Conservation (phyloP, 1,140 invertebrate genomes). For the Venustaconcha ellipsiformis region DNA sequence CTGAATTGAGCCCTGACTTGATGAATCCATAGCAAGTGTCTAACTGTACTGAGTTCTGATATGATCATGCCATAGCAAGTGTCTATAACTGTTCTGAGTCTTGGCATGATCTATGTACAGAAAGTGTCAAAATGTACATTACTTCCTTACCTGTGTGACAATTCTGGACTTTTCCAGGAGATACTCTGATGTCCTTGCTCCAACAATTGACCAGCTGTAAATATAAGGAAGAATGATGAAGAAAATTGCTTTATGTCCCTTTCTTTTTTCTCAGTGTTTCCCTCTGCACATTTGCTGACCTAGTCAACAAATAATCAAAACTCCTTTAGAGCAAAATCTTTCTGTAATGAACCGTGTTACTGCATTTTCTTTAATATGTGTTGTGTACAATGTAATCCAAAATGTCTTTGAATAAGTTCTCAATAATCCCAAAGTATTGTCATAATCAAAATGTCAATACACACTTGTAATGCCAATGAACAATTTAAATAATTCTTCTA, state of each 20-base stretch:
- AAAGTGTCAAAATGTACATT: background rate
- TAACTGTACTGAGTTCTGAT: background rate
- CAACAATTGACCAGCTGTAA: conserved; percentile 88
- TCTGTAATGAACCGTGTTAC: too few relatives aligned
- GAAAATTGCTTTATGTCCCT: background rate
- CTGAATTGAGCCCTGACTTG: background rate
- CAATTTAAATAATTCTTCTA: too few relatives aligned
- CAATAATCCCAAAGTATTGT: too few relatives aligned
- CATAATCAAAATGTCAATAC: too few relatives aligned
- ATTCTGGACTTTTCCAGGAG: conserved; percentile 97
- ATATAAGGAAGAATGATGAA: background rate
- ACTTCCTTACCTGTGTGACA: conserved; percentile 81
- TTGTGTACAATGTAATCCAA: too few relatives aligned
- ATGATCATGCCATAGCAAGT: background rate
- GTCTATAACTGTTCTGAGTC: background rate
- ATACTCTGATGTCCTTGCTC: conserved; percentile 96
- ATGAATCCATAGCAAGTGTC: background rate
- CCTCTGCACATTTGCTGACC: too few relatives aligned
- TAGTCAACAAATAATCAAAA: too few relatives aligned
- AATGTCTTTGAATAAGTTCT: too few relatives aligned
- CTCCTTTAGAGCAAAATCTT: too few relatives aligned
- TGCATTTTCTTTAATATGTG: too few relatives aligned
- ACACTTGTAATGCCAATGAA: too few relatives aligned
- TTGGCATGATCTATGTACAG: background rate
- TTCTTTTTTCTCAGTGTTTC: too few relatives aligned